These are phyloP conservation scores for Calidris pugnax DNA, from an alignment of 2,113 vertebrate species.

Conservation along the genomic window DNA sequence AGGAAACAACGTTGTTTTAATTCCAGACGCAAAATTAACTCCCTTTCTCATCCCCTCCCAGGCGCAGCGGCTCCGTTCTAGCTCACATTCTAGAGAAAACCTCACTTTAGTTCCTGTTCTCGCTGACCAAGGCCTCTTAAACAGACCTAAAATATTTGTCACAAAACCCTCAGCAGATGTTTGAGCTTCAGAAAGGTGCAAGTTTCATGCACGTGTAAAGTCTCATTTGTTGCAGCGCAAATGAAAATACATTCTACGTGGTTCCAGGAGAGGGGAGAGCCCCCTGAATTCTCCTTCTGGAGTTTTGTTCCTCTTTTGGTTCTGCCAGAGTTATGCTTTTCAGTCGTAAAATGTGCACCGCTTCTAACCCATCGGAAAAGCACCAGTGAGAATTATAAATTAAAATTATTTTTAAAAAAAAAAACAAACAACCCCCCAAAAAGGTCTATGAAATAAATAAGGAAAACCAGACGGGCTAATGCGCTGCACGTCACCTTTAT, in stretches of 20 bases:
- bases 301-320: background rate
- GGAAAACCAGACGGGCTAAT: background rate
- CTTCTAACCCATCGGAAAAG: background rate
- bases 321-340: background rate
- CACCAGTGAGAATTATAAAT: background rate
- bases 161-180: background rate
- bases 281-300: background rate
- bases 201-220: background rate
- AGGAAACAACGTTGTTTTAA: background rate
- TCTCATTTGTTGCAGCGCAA: accelerated
- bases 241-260: accelerated
- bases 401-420: background rate
- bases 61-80: background rate
- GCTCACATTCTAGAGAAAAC: background rate
- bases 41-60: background rate
- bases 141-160: background rate
- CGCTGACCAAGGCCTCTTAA: background rate
- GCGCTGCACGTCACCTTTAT: background rate
- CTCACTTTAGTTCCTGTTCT: background rate
- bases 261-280: background rate
- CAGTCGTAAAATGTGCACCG: no score
- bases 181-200: background rate
- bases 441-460: background rate
- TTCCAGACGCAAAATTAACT: background rate
- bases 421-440: background rate